A percentile compares a stretch with the other conserved stretches of the same genome.
These are phyloP conservation scores for Pachyseris speciosa DNA, from an alignment of 64 coral and sea anemone genomes.

Conservation along the genomic window DNA sequence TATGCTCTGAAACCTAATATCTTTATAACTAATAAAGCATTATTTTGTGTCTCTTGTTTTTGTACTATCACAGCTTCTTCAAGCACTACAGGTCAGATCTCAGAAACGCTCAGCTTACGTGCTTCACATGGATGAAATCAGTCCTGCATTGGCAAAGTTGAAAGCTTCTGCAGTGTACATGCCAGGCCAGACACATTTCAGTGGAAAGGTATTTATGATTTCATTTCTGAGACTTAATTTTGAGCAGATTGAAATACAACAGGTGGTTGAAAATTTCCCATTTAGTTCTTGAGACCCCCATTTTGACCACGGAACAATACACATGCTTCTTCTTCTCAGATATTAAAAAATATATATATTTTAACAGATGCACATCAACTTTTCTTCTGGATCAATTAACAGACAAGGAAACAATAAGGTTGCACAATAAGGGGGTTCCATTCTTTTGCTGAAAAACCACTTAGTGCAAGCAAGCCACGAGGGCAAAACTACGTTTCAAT, in stretches of 20 bases:
- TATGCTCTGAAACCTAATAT: not conserved
- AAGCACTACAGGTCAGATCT: constrained; percentile 88
- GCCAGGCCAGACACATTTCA: constrained; percentile 95
- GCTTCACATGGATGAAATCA: constrained; percentile 94
- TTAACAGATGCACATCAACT: no score
- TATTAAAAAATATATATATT: no score
- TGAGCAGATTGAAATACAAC: not conserved
- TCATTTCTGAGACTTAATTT: not conserved
- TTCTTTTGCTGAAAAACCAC: no score
- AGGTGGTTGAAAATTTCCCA: no score
- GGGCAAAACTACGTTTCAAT: no score
- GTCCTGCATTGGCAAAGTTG: constrained; percentile 82
- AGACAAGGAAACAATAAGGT: no score
- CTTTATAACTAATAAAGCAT: not conserved
- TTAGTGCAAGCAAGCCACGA: no score
- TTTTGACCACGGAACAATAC: no score
- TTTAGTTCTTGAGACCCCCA: no score
- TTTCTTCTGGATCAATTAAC: no score
- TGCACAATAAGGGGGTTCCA: no score
- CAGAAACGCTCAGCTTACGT: constrained; percentile 89
- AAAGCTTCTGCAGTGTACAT: constrained; percentile 97
- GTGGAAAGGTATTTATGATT: constrained; percentile 64
- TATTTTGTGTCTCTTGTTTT: not conserved
- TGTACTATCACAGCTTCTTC: constrained; percentile 70
- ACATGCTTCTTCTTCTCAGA: no score